phyloP scores from a whole-genome alignment of 1,140 invertebrate genomes.

The Anagrus nilaparvatae region DNA sequence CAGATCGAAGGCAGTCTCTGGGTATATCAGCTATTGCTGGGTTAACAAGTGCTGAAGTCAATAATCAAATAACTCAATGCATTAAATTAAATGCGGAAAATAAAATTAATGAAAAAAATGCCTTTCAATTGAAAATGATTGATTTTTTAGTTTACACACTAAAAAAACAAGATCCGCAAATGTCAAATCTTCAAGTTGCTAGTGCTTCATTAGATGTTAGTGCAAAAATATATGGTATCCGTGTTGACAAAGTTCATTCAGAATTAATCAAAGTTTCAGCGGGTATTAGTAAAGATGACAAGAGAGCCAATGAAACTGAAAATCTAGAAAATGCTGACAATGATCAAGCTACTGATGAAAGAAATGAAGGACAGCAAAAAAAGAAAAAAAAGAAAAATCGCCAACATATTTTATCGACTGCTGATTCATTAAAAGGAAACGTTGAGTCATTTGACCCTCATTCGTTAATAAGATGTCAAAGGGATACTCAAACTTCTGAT shows the following conservation, averaged over 20 bases:
- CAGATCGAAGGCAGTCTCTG: conserved; percentile 23
- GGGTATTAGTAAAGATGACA: conserved; percentile 45
- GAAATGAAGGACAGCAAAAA: conserved; percentile 25
- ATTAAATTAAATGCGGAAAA: conserved; percentile 54
- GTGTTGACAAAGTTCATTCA: conserved; percentile 68
- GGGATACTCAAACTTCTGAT: conserved; percentile 32
- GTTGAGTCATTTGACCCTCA: conserved; percentile 30
- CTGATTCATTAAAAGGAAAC: conserved; percentile 36
- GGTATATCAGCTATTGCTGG: conserved; percentile 22
- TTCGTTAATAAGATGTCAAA: conserved; percentile 23
- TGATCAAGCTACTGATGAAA: conserved; percentile 14
- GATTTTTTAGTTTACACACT: conserved; percentile 69
- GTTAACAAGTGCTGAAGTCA: conserved; percentile 32
- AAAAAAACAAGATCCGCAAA: conserved; percentile 51
- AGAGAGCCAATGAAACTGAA: conserved; percentile 37
- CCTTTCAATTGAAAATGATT: conserved; percentile 72
- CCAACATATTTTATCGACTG: conserved; percentile 29
- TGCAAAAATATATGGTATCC: conserved; percentile 69
- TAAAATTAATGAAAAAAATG: conserved; percentile 78
- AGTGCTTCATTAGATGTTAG: conserved; percentile 72
- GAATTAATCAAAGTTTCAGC: conserved; percentile 69
- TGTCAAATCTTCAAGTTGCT: conserved; percentile 65
- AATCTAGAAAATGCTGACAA: conserved; percentile 26
- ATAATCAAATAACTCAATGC: conserved; percentile 48
- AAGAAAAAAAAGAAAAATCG: conserved; percentile 27